Base-by-base conservation (phyloP, 1,140 invertebrate genomes). In the Cydia splendana region DNA sequence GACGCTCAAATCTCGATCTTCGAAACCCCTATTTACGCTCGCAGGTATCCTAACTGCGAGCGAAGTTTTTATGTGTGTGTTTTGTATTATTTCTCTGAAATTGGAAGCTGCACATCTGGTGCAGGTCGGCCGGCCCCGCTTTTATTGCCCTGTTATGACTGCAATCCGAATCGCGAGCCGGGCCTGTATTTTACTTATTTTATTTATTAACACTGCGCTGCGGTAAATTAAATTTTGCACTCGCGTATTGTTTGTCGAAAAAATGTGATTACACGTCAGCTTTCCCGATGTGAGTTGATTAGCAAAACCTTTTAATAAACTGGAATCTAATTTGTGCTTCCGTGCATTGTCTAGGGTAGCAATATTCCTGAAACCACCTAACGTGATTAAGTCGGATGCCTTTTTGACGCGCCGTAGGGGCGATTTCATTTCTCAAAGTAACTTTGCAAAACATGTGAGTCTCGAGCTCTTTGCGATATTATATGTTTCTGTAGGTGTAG, bases 121-220 rank as follows among this genome's bases (percentile, higher is more conserved):
- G 84, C 86, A 85, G 78, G 80, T 73, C 57, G 73, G 76, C 75
- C 80, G 62, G 79, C 67, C 75, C 28, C 76, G 78, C 71, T 83
- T 90, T 91, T 91, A 91, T 90, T 86, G 82, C 83, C 79, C 83
- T 89, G 89, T 89, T 91, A 89, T 89, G 87, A 88, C 85, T 90
- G 87, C 88, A 89, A 85, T 87, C 79, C 82, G 86, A 87, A 84
- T 78, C 76, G 79, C 65, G 76, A 62, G 78, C 65, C 76, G 76
- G 78, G 51, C 62, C 74, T 75, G 77, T 78, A 79, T 78, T 82
- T 82, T 82, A 82, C 78, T 79, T 80, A 80, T 82, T 80, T 82
- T 80, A 80, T 82, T 82, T 82, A 82, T 82, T 79, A 81, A 78
- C 80, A 75, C 74, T 45, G 71, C 57, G 80, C 74, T 79, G 80